Evolutionary conservation across 2,797 vertebrate genomes (phyloP).

Genomic region (Malurus splendens): DNA sequence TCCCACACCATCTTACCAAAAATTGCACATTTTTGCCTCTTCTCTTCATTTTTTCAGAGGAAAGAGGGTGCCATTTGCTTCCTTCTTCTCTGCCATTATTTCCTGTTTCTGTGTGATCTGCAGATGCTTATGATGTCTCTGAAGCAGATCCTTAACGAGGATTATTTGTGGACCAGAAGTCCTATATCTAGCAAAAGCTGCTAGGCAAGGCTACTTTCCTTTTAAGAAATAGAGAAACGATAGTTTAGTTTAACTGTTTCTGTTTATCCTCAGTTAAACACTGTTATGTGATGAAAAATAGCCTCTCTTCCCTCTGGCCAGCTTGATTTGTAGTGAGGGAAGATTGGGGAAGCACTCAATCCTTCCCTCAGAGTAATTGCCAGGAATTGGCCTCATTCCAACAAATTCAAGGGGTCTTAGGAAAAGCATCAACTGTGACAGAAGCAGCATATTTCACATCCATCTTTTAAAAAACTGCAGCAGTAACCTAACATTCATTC

Average conservation of each 20-base stretch:
- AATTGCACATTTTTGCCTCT: not conserved
- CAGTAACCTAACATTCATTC: not conserved
- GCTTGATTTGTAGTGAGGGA: not conserved
- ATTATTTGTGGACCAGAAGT: not conserved
- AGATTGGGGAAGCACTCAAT: not conserved
- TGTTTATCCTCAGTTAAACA: not conserved
- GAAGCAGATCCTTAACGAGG: not conserved
- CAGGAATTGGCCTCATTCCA: not conserved
- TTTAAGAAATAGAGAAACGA: not conserved
- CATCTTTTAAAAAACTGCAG: not conserved
- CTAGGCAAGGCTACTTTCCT: not conserved
- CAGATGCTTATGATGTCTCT: not conserved
- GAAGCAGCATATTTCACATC: not conserved
- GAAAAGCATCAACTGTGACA: not conserved
- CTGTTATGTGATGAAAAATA: constrained; percentile 20
- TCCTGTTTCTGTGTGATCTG: not conserved
- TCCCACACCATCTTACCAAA: not conserved
- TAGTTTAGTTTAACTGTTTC: not conserved
- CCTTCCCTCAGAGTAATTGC: not conserved
- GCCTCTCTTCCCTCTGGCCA: not conserved
- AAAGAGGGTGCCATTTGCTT: not conserved
- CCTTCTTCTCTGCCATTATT: not conserved
- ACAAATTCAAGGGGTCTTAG: not conserved
- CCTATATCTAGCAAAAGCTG: not conserved
- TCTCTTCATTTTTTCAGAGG: not conserved